Percentiles rank a stretch among this genome's conserved stretches.
phyloP scores from a whole-genome alignment of 2,888 invertebrate genomes.

The Artemia sinica region DNA sequence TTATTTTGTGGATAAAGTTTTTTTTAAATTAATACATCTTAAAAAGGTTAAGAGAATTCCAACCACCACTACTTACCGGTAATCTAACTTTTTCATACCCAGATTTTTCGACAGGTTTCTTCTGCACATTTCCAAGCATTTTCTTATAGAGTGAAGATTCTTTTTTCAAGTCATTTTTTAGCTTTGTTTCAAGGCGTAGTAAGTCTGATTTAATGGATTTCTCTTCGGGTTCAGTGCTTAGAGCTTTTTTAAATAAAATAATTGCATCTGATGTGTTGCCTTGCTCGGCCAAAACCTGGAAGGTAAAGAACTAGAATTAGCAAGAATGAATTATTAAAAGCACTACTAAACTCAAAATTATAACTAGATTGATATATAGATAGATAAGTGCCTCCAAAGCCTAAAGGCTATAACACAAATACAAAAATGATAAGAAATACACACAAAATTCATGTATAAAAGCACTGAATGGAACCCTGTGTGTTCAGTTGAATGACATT shows the following conservation, averaged over 20 bases:
- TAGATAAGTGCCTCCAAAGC: no score
- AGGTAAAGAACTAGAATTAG: slow-evolving; percentile 20
- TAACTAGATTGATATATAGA: no score
- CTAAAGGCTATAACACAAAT: no score
- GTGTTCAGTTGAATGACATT: no score
- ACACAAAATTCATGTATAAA: no score
- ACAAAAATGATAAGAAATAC: no score
- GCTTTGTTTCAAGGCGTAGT: slow-evolving; percentile 38
- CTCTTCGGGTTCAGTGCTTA: slow-evolving; percentile 45
- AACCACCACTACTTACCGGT: slow-evolving; percentile 17
- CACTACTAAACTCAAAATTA: no score
- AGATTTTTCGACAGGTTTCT: slow-evolving; percentile 22
- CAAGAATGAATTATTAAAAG: no score
- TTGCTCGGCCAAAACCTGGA: slow-evolving; percentile 46
- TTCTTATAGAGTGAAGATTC: slow-evolving; percentile 49
- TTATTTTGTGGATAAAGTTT: no score
- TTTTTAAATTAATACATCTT: neutral
- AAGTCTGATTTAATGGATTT: slow-evolving; percentile 43
- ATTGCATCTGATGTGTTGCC: slow-evolving; percentile 53
- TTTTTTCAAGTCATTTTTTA: slow-evolving; percentile 40
- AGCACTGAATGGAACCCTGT: no score
- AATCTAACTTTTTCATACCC: slow-evolving; percentile 17
- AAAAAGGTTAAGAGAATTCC: neutral
- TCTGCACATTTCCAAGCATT: slow-evolving; percentile 37
- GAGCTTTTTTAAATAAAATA: slow-evolving; percentile 43